Conservation (phyloP, 2,888 invertebrate genomes). For the Corbicula japonica region DNA sequence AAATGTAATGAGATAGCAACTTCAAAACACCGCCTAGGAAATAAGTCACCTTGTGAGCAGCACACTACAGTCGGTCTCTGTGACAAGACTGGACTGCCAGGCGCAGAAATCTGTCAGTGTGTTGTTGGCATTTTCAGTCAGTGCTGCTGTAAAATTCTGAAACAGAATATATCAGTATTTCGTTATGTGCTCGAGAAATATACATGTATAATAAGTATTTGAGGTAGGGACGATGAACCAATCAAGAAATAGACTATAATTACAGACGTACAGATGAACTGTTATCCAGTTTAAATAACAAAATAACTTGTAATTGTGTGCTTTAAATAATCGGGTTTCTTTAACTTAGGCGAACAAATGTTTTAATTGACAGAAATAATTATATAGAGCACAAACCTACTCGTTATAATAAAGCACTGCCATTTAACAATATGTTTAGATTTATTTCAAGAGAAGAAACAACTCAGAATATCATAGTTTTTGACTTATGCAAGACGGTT, state of each 20-base stretch:
- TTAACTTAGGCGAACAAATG: no score
- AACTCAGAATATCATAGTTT: no score
- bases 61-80: conserved; percentile 27
- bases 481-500: no score
- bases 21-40: neutral
- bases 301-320: neutral
- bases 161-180: neutral
- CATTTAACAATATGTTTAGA: no score
- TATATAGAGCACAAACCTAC: no score
- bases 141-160: conserved; percentile 31
- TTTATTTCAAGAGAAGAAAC: no score
- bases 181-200: neutral
- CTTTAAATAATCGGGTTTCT: neutral
- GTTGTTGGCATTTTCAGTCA: conserved; percentile 19
- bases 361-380: no score
- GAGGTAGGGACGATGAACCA: neutral
- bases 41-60: conserved; percentile 37
- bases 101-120: conserved; percentile 33
- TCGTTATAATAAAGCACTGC: no score
- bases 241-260: neutral
- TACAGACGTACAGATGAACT: neutral
- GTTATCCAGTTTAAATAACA: neutral
- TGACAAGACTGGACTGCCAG: conserved; percentile 32
- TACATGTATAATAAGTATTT: neutral
- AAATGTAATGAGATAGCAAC: neutral